These are phyloP conservation scores for Herpetotheres cachinnans DNA, from an alignment of 2,113 vertebrate species.

Conservation along the genomic window DNA sequence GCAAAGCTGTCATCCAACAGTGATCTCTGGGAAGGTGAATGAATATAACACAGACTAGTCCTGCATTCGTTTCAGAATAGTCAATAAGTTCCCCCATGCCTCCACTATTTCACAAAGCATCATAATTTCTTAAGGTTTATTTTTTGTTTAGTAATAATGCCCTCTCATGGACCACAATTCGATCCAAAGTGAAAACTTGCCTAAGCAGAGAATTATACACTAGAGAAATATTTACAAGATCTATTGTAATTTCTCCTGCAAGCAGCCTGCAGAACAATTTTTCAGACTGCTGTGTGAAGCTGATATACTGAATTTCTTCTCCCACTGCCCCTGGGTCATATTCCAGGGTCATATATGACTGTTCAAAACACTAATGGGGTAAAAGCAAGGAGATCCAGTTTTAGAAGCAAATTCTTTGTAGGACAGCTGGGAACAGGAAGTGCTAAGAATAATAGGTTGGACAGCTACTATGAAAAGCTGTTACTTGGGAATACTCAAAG, in stretches of 20 bases:
- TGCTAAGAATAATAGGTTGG: background rate
- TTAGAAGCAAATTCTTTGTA: background rate
- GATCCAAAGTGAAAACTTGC: slow-evolving; percentile 74
- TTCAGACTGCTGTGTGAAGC: background rate
- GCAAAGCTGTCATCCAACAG: slow-evolving; percentile 70
- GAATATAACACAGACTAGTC: slow-evolving; percentile 36
- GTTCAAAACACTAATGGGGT: background rate
- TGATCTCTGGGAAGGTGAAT: slow-evolving; percentile 56
- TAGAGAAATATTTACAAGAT: slow-evolving; percentile 75
- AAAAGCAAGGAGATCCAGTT: background rate
- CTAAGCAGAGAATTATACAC: slow-evolving; percentile 69
- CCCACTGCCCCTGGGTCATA: background rate
- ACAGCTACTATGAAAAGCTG: background rate
- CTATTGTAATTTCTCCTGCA: slow-evolving; percentile 63
- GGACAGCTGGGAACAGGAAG: background rate
- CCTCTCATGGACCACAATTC: slow-evolving; percentile 54
- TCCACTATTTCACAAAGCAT: slow-evolving; percentile 68
- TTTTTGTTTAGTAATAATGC: slow-evolving; percentile 59
- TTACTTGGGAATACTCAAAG: background rate
- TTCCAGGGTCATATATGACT: background rate
- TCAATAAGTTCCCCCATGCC: slow-evolving; percentile 45
- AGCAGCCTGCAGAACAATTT: slow-evolving; percentile 44
- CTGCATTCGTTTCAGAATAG: slow-evolving; percentile 53
- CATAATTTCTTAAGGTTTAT: slow-evolving; percentile 64
- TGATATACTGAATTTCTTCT: slow-evolving; percentile 11